These are phyloP conservation scores for Agapornis canus DNA, from an alignment of 2,797 vertebrate genomes.

Conservation along the genomic window DNA sequence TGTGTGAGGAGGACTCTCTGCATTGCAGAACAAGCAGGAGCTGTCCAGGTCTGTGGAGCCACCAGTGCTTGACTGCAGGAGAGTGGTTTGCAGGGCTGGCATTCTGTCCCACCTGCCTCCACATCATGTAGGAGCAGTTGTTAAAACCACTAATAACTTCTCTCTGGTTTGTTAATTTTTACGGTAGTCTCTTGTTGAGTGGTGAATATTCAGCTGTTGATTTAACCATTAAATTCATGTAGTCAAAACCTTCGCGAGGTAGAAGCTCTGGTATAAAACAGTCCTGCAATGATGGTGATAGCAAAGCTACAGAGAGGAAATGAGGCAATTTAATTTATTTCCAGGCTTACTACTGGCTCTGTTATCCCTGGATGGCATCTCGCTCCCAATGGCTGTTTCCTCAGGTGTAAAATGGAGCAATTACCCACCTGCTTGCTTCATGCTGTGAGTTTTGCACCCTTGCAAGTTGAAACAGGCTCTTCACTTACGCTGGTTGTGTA, in stretches of 20 bases:
- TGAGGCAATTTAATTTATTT: neutral
- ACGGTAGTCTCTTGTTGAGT: neutral
- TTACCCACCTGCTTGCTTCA: conserved; percentile 11
- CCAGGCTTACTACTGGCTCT: neutral
- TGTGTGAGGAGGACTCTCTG: neutral
- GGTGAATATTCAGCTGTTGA: neutral
- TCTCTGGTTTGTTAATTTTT: neutral
- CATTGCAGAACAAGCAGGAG: neutral
- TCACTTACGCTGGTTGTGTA: neutral
- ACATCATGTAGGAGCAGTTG: neutral
- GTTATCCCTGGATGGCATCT: neutral
- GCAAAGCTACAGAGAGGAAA: neutral
- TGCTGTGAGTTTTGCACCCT: neutral
- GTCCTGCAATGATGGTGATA: neutral
- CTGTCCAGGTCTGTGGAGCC: neutral
- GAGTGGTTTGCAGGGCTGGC: neutral
- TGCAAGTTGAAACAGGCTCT: neutral
- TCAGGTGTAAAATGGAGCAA: conserved; percentile 41
- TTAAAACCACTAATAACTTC: neutral
- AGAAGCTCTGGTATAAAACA: neutral
- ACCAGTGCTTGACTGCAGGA: neutral
- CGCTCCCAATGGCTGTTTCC: neutral
- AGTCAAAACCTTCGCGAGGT: neutral
- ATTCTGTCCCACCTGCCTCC: neutral
- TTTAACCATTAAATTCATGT: neutral